A percentile compares a stretch with the other conserved stretches of the same genome.
Conservation (phyloP, 2,797 vertebrate genomes). For the Paramormyrops hopkinsi region DNA sequence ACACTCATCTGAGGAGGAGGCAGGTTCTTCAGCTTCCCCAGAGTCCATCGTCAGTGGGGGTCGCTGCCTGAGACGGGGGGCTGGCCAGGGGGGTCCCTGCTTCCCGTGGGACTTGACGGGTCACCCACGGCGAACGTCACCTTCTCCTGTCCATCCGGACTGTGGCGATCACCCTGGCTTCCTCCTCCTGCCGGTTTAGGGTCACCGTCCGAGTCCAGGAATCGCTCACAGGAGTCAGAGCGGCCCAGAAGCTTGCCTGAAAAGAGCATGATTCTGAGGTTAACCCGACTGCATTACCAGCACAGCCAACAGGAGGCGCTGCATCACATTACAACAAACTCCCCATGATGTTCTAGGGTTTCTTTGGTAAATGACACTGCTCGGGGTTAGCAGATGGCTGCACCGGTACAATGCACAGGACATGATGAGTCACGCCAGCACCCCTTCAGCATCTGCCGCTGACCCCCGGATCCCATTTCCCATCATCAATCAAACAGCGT, state of each 20-base stretch:
- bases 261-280: neutral
- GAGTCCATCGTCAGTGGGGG: neutral
- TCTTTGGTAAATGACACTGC: neutral
- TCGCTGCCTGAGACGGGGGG: neutral
- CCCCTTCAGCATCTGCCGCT: neutral
- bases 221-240: constrained; percentile 44
- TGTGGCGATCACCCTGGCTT: rapidly evolving
- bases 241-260: constrained; percentile 34
- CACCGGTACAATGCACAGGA: neutral
- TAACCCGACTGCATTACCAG: neutral
- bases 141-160: constrained; percentile 44
- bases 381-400: neutral
- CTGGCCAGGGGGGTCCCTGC: neutral
- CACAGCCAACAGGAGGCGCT: neutral
- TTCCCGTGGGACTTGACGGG: constrained; percentile 38
- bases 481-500: neutral
- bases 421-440: neutral
- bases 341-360: neutral
- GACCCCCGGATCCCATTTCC: neutral
- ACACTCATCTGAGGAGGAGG: neutral
- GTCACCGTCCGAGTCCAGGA: constrained; percentile 68
- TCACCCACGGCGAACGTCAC: constrained; percentile 54
- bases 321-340: neutral
- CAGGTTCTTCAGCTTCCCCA: neutral
- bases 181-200: constrained; percentile 46